Evolutionary conservation across 2,113 vertebrate species (phyloP).

Genomic region (Sturnus vulgaris): DNA sequence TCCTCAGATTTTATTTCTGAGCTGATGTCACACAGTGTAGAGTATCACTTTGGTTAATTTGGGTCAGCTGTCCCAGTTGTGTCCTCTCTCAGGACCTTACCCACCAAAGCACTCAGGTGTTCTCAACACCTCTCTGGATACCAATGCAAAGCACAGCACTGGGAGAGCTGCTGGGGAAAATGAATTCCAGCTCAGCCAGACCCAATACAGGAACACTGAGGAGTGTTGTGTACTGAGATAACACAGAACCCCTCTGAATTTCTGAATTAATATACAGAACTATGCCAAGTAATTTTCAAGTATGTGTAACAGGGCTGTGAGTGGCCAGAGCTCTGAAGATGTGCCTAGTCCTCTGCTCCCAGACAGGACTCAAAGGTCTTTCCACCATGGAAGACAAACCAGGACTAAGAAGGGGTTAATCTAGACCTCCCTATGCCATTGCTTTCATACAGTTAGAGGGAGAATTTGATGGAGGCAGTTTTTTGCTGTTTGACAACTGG

Average conservation of each 20-base stretch:
- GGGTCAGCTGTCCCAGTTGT: neutral
- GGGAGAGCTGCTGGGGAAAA: neutral
- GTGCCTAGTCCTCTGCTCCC: neutral
- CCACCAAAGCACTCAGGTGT: neutral
- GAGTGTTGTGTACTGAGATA: neutral
- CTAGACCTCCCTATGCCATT: neutral
- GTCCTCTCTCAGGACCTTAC: neutral
- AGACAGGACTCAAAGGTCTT: neutral
- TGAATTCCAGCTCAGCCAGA: neutral
- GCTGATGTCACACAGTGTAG: no score
- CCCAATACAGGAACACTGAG: neutral
- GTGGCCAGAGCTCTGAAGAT: neutral
- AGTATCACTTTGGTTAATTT: neutral
- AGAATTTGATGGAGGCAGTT: neutral
- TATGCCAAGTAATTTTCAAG: neutral
- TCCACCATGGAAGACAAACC: neutral
- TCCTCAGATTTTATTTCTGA: neutral
- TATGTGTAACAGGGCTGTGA: neutral
- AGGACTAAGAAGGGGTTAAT: neutral
- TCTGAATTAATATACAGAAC: neutral
- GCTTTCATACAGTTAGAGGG: neutral
- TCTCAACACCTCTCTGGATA: neutral
- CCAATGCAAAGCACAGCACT: neutral
- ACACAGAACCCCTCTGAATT: neutral
- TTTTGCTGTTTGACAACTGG: neutral